Evolutionary conservation across 2,888 invertebrate genomes (phyloP).

Genomic region (Scaptomyza tumidula): DNA sequence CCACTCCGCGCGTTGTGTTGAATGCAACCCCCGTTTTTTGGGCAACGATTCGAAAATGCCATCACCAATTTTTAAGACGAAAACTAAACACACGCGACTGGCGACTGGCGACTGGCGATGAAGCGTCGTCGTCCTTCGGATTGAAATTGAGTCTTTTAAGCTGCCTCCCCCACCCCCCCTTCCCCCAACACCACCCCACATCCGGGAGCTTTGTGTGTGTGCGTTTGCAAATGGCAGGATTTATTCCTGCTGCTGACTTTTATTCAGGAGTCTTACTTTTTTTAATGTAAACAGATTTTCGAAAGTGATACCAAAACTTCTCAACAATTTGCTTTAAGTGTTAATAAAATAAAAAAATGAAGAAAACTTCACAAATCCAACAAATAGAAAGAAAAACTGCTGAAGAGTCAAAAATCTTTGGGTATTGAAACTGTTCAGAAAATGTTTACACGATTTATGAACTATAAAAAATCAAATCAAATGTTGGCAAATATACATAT

Average conservation of each 20-base stretch:
- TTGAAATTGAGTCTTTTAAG: constrained; percentile 69
- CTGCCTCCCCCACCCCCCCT: constrained; percentile 5
- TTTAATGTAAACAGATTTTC: background rate
- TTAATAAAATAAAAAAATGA: background rate
- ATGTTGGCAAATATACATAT: no score
- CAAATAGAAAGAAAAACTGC: background rate
- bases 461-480: no score
- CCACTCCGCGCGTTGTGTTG: background rate
- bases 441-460: background rate
- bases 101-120: constrained; percentile 40
- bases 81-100: constrained; percentile 67
- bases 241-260: constrained; percentile 1
- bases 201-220: background rate
- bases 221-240: constrained; percentile 6
- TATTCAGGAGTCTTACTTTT: constrained; percentile 39
- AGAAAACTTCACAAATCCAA: background rate
- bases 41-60: constrained; percentile 32
- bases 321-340: background rate
- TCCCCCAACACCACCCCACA: background rate
- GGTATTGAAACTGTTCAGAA: background rate
- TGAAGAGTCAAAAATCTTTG: background rate
- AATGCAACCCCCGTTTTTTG: constrained; percentile 14
- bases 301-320: background rate
- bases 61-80: constrained; percentile 61
- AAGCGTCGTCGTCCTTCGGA: constrained; percentile 36